Evolutionary conservation across 2,113 vertebrate species (phyloP), one percentile per base, ranked within the genome.

Genomic region (Gila orcuttii): DNA sequence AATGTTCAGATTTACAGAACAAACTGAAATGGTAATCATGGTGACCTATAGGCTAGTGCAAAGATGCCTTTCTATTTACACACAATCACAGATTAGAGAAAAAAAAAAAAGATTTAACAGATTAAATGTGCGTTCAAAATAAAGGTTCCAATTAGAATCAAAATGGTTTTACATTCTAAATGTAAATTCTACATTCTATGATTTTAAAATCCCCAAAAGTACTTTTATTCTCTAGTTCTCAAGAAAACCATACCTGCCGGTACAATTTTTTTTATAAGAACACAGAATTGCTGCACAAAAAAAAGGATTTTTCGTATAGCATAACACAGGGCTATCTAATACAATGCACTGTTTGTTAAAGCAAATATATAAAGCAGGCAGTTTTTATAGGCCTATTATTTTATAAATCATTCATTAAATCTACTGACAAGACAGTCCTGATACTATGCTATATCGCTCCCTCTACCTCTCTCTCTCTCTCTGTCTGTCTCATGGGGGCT

Each of bases 401-500:
- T 55, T 5, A 52, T 55, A 31, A 55, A 28, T 55, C 47, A 33
- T 23, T 28, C 13, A 33, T 77, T 77, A 11, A 55, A 77, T 31
- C 50, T 33, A 55, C n/a, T 33, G 50, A 77, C 45, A 55, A 52
- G 45, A 15, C 25, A 42, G 5, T 73, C 36, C 33, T 52, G 47
- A 36, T 68, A 47, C 47, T 2, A 42, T 9, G 39, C 42, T 2
- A 9, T 10, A 42, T 42, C 8, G 8, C 42, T 10, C 42, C 8
- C 42, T 42, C 42, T 42, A 42, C 15, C 13, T 3, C 17, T 42
- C 31, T 23, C 55, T 39, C 82, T 75, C 52, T 50, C 66, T 42
- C 45, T 52, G n/a, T 79, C 45, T 85, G 59, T 47, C 60, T 36
- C 45, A 57, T 45, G 82, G 82, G 66, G 42, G 68, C 36, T 68